Evolutionary conservation across 2,113 vertebrate genomes (phyloP), one percentile per base, ranked within the genome.

Genomic region (Dasyornis broadbenti): DNA sequence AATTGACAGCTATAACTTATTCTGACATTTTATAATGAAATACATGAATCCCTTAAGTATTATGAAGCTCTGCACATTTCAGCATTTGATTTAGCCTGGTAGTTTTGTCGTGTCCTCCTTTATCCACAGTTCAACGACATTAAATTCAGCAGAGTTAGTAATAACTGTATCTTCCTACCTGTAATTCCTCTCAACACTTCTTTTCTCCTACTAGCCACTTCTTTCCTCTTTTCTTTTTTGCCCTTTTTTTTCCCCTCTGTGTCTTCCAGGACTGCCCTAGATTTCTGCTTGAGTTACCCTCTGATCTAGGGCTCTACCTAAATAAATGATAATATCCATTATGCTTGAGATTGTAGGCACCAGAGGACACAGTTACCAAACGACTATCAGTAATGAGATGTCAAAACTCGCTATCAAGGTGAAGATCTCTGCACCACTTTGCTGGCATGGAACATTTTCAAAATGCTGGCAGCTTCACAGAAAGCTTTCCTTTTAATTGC

Each of bases 401-500:
- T 92, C 66, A 80, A 77, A 90, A 57, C 42, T 80, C 19, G 11
- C 33, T 33, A 33, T 59, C 50, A 86, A 77, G 78, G 75, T 95
- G 69, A 64, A 82, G 75, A 77, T 28, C 19, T 73, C 91, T 77
- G 42, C 42, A 52, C 17, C 9, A 30, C 31, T 92, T 70, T 33
- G 10, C 49, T 78, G 56, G 33, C 79, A 65, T 2, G 56, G 21
- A 79, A 42, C 6, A 66, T 49, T 69, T 78, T 81, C 30, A 53
- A 42, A 94, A 61, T 13, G 27, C 49, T 95, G 86, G 47, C 88
- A 95, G 77, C 31, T 94, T 73, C n/a, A 50, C 24, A 27, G 53
- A 83, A 81, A 90, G 6, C 31, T 94, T 75, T 92, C 18, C 24
- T 52, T 91, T 93, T 94, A 86, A 79, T 93, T 88, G 52, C 59